A percentile compares a stretch with the other conserved stretches of the same genome.
phyloP scores from a whole-genome alignment of 1,140 invertebrate species.

The Acyrthosiphon pisum region DNA sequence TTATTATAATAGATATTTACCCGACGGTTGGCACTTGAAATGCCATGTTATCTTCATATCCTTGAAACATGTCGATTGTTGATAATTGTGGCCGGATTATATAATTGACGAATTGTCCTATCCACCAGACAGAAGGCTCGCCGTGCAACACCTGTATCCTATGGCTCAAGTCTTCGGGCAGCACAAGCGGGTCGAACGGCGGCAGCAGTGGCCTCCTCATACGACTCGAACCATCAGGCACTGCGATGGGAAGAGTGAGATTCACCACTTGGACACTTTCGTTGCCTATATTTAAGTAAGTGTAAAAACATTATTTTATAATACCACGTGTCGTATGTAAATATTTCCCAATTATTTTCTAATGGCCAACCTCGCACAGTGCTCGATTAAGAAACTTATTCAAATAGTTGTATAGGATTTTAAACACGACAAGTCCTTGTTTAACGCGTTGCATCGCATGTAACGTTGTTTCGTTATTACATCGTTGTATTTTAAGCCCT shows the following conservation, averaged over 20 bases:
- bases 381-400: too few species aligned
- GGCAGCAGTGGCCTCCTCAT: conserved; percentile 66
- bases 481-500: not conserved
- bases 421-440: not conserved
- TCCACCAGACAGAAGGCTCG: conserved; percentile 96
- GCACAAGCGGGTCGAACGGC: conserved; percentile 87
- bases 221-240: too few species aligned
- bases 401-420: too few species aligned
- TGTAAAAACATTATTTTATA: not conserved
- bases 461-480: not conserved
- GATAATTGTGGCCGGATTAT: conserved; percentile 82
- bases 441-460: not conserved
- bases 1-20: conserved; percentile 64
- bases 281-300: conserved; percentile 66
- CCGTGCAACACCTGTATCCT: conserved; percentile 85
- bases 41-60: conserved; percentile 80
- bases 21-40: conserved; percentile 82
- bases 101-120: conserved; percentile 93
- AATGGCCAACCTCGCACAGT: too few species aligned
- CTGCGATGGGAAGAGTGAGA: conserved; percentile 78
- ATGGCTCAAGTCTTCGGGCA: conserved; percentile 88
- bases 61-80: conserved; percentile 76
- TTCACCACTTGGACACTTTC: conserved; percentile 83
- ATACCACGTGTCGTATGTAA: not conserved
- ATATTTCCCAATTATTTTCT: too few species aligned